These are phyloP conservation scores for Montipora efflorescens DNA, from an alignment of 64 coral and sea anemone genomes.

Conservation along the genomic window DNA sequence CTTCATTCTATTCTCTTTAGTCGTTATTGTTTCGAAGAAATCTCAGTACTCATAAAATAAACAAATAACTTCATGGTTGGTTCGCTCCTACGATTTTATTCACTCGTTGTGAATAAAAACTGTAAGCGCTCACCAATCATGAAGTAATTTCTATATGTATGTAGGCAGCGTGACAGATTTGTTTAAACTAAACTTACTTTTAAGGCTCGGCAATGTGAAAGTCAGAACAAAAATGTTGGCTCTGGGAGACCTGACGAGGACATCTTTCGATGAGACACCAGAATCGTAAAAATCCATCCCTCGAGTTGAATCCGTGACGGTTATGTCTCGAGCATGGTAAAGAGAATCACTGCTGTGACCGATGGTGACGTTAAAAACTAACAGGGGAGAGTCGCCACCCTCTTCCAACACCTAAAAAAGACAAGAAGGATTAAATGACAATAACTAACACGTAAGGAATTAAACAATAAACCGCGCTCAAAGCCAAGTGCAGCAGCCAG, in stretches of 20 bases:
- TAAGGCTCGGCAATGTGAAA: slow-evolving; percentile 43
- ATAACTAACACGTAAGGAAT: neutral
- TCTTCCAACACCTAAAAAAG: slow-evolving; percentile 41
- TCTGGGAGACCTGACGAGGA: slow-evolving; percentile 58
- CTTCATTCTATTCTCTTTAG: too few species aligned
- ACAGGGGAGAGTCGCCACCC: slow-evolving; percentile 63
- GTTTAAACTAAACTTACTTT: slow-evolving; percentile 32
- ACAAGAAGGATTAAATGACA: neutral
- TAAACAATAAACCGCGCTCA: too few species aligned
- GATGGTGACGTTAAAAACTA: slow-evolving; percentile 88
- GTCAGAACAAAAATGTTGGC: slow-evolving; percentile 61
- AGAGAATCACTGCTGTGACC: slow-evolving; percentile 60
- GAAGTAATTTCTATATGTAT: too few species aligned
- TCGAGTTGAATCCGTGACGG: slow-evolving; percentile 64
- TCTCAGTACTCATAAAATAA: too few species aligned
- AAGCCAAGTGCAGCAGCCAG: too few species aligned
- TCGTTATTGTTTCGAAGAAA: too few species aligned
- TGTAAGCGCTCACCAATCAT: too few species aligned
- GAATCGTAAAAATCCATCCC: slow-evolving; percentile 77
- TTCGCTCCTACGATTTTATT: too few species aligned
- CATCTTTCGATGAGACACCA: slow-evolving; percentile 55
- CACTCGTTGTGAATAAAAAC: too few species aligned
- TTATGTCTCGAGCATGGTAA: slow-evolving; percentile 84
- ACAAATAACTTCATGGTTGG: too few species aligned
- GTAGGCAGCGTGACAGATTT: neutral